These are phyloP conservation scores for Brachionus rubens DNA, from an alignment of 1,140 invertebrate species.

Conservation along the genomic window DNA sequence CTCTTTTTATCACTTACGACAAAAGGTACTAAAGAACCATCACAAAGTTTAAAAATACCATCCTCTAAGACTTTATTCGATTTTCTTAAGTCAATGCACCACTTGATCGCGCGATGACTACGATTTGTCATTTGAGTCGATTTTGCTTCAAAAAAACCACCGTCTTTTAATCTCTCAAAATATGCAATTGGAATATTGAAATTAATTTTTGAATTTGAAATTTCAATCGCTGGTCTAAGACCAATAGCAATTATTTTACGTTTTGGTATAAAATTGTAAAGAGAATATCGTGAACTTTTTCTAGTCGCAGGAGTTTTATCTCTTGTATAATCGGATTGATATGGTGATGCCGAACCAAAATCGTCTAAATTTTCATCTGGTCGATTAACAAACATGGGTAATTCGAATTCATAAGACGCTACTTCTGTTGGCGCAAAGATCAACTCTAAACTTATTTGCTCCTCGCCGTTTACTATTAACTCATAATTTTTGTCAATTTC, in stretches of 20 bases:
- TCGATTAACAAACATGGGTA: slow-evolving; percentile 13
- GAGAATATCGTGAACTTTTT: slow-evolving; percentile 8
- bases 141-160: slow-evolving; percentile 42
- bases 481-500: slow-evolving; percentile 56
- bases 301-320: neutral
- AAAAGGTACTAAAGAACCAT: slow-evolving; percentile 52
- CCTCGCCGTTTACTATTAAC: slow-evolving; percentile 53
- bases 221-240: slow-evolving; percentile 20
- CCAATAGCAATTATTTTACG: slow-evolving; percentile 39
- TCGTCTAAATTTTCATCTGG: slow-evolving; percentile 9
- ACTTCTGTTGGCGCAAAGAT: slow-evolving; percentile 58
- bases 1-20: slow-evolving; percentile 41
- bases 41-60: slow-evolving; percentile 54
- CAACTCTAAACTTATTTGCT: slow-evolving; percentile 54
- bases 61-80: slow-evolving; percentile 51
- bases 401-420: slow-evolving; percentile 41
- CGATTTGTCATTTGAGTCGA: slow-evolving; percentile 52
- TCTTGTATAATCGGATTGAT: neutral
- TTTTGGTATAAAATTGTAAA: slow-evolving; percentile 23
- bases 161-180: slow-evolving; percentile 34
- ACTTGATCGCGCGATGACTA: slow-evolving; percentile 53
- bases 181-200: slow-evolving; percentile 33
- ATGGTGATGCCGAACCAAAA: slow-evolving; percentile 3
- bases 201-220: slow-evolving; percentile 30
- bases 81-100: slow-evolving; percentile 54